Percentiles rank a stretch among this genome's conserved stretches.
These are phyloP conservation scores for Sussaba pulchella DNA, from an alignment of 2,888 invertebrate species.

Conservation along the genomic window DNA sequence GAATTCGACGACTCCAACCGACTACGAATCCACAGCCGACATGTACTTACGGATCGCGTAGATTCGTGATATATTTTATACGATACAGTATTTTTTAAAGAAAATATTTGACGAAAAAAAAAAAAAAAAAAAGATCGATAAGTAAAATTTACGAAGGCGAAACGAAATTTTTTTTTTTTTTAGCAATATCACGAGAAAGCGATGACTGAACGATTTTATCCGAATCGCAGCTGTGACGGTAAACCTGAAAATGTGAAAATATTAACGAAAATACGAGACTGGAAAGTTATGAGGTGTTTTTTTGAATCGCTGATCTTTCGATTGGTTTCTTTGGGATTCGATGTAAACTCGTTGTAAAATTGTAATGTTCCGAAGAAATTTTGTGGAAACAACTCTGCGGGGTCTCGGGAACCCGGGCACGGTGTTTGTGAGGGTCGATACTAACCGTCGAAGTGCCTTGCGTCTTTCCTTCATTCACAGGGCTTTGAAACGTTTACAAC, in stretches of 20 bases:
- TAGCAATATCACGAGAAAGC: constrained; percentile 13
- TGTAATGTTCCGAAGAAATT: neutral
- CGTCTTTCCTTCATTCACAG: constrained; percentile 30
- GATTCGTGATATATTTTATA: constrained; percentile 67
- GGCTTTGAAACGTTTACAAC: constrained; percentile 21
- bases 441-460: constrained; percentile 64
- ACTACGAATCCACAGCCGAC: constrained; percentile 52
- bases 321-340: too few species aligned
- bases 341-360: too few species aligned
- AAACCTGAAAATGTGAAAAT: constrained; percentile 15
- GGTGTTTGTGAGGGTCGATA: constrained; percentile 38
- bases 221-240: constrained; percentile 26
- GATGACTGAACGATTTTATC: constrained; percentile 22
- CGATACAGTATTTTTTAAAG: constrained; percentile 67
- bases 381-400: neutral
- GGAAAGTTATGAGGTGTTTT: too few species aligned
- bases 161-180: constrained; percentile 40
- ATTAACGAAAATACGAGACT: neutral
- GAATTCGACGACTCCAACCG: constrained; percentile 34
- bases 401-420: neutral
- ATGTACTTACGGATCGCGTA: constrained; percentile 64
- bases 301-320: too few species aligned
- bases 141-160: constrained; percentile 35
- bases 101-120: constrained; percentile 46
- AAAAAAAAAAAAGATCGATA: constrained; percentile 16